phyloP scores from a whole-genome alignment of 2,113 vertebrate species.

The Peromyscus polionotus region DNA sequence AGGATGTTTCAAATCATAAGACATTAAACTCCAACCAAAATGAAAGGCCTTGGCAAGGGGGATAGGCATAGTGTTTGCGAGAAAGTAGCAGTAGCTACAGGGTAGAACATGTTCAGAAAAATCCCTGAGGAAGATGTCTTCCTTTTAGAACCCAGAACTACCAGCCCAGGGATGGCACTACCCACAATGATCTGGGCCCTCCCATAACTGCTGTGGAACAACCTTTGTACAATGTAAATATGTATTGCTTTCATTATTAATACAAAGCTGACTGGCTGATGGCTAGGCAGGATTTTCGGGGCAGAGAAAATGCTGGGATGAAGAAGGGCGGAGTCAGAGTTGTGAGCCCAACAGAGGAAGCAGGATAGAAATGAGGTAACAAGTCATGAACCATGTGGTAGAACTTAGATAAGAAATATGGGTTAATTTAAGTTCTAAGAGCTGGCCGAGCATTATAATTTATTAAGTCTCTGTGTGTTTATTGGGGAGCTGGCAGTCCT shows the following conservation, averaged over 20 bases:
- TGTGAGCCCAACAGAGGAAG: background rate
- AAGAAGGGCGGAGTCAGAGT: background rate
- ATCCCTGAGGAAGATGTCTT: background rate
- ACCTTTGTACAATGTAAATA: background rate
- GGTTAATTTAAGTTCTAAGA: background rate
- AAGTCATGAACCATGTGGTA: background rate
- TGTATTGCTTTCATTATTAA: too few relatives aligned
- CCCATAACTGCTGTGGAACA: background rate
- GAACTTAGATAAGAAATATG: background rate
- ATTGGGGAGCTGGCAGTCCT: background rate
- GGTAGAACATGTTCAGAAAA: slow-evolving; percentile 4
- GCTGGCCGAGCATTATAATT: background rate
- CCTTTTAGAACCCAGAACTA: background rate
- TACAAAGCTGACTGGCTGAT: too few relatives aligned
- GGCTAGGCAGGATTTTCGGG: background rate
- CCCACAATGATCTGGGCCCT: background rate
- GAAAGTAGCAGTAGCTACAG: background rate
- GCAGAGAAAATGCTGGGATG: background rate
- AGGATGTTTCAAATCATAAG: background rate
- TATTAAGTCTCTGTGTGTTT: background rate
- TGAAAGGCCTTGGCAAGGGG: background rate
- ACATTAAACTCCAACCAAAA: background rate
- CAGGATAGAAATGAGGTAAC: background rate
- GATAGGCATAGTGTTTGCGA: background rate
- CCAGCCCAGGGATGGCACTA: background rate